Percentiles rank a stretch among this genome's conserved stretches.
These are phyloP conservation scores for Neoarius graeffei DNA, from an alignment of 2,113 vertebrate genomes.

Conservation along the genomic window DNA sequence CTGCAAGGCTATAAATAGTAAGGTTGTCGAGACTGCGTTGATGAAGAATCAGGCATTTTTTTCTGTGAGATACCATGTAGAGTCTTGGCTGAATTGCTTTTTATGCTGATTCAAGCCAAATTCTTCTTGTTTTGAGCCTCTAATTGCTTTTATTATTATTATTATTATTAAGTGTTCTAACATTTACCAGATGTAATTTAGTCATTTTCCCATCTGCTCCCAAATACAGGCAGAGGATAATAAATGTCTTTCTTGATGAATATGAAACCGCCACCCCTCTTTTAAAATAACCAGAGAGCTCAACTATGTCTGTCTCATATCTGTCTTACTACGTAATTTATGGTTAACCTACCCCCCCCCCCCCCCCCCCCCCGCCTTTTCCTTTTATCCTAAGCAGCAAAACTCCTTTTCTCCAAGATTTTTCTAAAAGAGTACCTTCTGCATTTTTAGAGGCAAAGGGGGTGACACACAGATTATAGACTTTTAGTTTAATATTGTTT, in stretches of 20 bases:
- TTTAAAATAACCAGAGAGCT: not conserved
- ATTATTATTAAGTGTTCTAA: not conserved
- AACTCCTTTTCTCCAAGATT: not conserved
- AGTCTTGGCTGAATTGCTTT: not conserved
- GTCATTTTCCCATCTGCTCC: not conserved
- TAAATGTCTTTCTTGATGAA: not conserved
- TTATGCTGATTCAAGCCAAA: constrained; percentile 12
- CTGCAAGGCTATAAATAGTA: constrained; percentile 69
- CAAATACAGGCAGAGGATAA: not conserved
- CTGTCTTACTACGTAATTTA: not conserved
- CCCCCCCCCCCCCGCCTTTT: not conserved
- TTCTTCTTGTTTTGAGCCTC: not conserved
- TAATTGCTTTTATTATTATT: too few species aligned
- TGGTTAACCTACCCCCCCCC: not conserved
- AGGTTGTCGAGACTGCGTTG: constrained; percentile 61
- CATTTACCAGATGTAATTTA: not conserved
- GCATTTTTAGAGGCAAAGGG: not conserved
- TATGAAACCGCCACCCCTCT: not conserved
- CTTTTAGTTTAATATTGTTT: not conserved
- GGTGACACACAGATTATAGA: not conserved
- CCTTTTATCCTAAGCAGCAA: not conserved
- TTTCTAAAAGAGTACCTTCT: not conserved
- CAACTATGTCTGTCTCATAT: not conserved
- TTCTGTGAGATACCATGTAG: constrained; percentile 28
- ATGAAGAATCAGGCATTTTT: constrained; percentile 42